A percentile compares a stretch with the other conserved stretches of the same genome.
Conservation (phyloP, 1,140 invertebrate genomes). For the Drosophila persimilis region DNA sequence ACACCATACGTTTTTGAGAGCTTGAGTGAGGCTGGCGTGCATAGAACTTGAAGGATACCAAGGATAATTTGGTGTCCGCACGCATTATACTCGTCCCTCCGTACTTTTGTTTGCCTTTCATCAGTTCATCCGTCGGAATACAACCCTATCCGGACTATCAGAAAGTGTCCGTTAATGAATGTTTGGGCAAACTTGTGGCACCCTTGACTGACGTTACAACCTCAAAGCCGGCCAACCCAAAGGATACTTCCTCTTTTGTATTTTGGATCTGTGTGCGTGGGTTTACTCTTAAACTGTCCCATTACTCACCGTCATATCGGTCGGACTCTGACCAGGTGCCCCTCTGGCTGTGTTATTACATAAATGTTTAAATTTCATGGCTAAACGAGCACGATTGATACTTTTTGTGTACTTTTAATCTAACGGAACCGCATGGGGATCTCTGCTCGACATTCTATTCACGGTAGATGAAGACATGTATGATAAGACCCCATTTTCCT, state of each 20-base stretch:
- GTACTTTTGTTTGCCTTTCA: constrained; percentile 32
- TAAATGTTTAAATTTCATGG: constrained; percentile 59
- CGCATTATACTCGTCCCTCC: constrained; percentile 29
- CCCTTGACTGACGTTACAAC: constrained; percentile 29
- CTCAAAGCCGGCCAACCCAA: constrained; percentile 4
- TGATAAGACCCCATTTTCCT: too few species aligned
- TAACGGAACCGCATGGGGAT: constrained; percentile 22
- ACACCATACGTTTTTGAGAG: not conserved
- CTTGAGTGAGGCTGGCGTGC: constrained; percentile 15
- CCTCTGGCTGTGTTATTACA: constrained; percentile 18
- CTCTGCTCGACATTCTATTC: not conserved
- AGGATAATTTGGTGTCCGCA: constrained; percentile 56
- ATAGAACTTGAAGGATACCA: constrained; percentile 58
- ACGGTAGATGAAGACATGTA: too few species aligned
- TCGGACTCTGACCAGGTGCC: not conserved
- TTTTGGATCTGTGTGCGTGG: not conserved
- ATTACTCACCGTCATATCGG: constrained; percentile 47
- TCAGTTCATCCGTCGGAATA: constrained; percentile 31
- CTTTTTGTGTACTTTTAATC: constrained; percentile 66
- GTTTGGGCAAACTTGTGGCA: constrained; percentile 57
- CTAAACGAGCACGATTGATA: constrained; percentile 62
- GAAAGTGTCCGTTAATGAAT: constrained; percentile 65
- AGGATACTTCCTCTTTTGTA: constrained; percentile 5
- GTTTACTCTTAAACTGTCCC: constrained; percentile 12
- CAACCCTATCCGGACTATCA: constrained; percentile 2